Conservation (phyloP, 2,888 invertebrate genomes). For the Pristionchus arcanus region DNA sequence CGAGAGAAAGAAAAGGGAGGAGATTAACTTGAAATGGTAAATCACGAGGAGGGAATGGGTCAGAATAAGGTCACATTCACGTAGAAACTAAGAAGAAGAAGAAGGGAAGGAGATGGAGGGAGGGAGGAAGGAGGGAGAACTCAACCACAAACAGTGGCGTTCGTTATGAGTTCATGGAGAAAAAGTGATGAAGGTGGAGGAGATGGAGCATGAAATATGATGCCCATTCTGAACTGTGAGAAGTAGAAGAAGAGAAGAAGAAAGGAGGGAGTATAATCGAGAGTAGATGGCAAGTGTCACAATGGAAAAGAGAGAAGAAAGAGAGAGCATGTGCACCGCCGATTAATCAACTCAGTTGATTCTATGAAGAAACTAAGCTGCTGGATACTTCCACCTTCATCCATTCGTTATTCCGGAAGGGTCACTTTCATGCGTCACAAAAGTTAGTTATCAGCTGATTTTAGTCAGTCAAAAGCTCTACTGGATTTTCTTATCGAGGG, state of each 20-base stretch:
- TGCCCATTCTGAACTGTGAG: conserved; percentile 11
- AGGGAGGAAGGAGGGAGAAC: background rate
- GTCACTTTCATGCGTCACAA: background rate
- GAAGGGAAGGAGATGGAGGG: background rate
- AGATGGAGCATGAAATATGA: background rate
- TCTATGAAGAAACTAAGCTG: background rate
- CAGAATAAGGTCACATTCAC: background rate
- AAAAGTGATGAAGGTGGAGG: background rate
- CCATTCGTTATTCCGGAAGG: background rate
- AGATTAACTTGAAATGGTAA: background rate
- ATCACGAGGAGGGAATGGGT: background rate
- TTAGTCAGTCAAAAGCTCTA: background rate
- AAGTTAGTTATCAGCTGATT: background rate
- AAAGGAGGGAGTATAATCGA: conserved; percentile 18
- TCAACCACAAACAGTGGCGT: background rate
- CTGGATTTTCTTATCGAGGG: background rate
- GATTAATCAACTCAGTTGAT: conserved; percentile 30
- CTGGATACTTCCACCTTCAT: background rate
- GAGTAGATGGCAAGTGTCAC: background rate
- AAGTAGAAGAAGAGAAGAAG: conserved; percentile 34
- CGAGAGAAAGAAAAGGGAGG: conserved; percentile 6
- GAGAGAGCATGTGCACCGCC: background rate
- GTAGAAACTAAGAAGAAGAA: background rate
- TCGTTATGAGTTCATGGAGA: background rate
- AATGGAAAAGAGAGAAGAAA: background rate